Evolutionary conservation across 1,140 invertebrate species (phyloP).

Genomic region (Drosophila murphyi): DNA sequence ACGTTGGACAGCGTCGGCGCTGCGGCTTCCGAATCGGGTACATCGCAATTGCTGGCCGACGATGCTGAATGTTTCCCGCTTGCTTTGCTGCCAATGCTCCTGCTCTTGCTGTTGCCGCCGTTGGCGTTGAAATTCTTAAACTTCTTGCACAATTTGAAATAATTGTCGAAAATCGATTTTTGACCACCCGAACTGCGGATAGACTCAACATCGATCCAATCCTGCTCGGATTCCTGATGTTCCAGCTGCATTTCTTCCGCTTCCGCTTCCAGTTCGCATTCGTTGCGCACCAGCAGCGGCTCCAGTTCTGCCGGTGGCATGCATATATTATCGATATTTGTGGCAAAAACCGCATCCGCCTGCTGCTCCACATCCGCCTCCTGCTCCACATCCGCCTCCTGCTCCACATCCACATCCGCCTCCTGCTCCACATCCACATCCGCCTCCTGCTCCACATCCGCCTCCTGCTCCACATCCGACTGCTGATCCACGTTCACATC

Average conservation of each 20-base stretch:
- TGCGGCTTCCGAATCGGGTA: background rate
- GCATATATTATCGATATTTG: background rate
- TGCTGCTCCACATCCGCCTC: background rate
- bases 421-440: background rate
- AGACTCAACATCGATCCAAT: slow-evolving; percentile 54
- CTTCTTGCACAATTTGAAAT: slow-evolving; percentile 38
- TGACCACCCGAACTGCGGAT: background rate
- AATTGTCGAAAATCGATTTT: slow-evolving; percentile 39
- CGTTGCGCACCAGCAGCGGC: slow-evolving; percentile 48
- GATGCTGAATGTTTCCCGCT: background rate
- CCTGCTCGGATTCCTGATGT: background rate
- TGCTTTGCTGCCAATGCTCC: background rate
- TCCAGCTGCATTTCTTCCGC: background rate
- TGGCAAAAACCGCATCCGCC: background rate
- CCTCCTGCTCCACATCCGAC: too few relatives aligned
- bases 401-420: background rate
- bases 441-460: background rate
- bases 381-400: background rate
- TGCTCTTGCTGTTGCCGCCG: background rate
- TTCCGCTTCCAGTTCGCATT: slow-evolving; percentile 46
- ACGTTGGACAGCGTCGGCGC: too few relatives aligned
- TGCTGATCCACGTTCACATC: too few relatives aligned
- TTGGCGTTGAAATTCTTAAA: slow-evolving; percentile 17
- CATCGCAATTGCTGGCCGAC: background rate
- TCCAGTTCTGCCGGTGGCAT: slow-evolving; percentile 45